Percentiles rank a stretch among this genome's conserved stretches.
These are phyloP conservation scores for Apteryx owenii DNA, from an alignment of 2,113 vertebrate genomes.

Conservation along the genomic window DNA sequence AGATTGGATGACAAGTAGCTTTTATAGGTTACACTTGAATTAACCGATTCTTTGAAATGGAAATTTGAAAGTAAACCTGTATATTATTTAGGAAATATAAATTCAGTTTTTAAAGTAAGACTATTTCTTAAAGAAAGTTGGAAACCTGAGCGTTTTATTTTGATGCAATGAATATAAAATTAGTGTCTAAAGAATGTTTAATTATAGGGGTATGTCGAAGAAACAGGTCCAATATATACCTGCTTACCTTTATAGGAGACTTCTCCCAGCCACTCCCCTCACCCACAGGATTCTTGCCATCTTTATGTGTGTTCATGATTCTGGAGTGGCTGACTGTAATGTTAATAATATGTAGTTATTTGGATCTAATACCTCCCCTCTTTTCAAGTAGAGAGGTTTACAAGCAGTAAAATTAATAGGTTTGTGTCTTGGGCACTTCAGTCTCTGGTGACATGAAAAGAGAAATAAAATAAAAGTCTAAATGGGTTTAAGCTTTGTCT, in stretches of 20 bases:
- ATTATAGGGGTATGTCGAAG: rapidly evolving
- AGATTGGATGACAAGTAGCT: background rate
- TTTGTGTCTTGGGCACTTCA: background rate
- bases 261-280: background rate
- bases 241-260: background rate
- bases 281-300: background rate
- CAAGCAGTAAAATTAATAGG: background rate
- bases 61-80: constrained; percentile 42
- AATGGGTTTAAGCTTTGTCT: background rate
- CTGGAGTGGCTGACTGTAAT: background rate
- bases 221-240: background rate
- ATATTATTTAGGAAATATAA: background rate
- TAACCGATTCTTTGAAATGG: constrained; percentile 41
- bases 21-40: constrained; percentile 31
- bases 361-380: background rate
- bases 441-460: background rate
- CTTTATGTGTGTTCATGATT: background rate
- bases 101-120: background rate
- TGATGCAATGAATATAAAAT: background rate
- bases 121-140: background rate
- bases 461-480: background rate
- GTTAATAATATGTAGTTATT: background rate
- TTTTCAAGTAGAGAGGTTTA: background rate
- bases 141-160: background rate
- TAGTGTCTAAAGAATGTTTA: background rate